Conservation (phyloP, 2,888 invertebrate genomes). For the Drosophila bunnanda region DNA sequence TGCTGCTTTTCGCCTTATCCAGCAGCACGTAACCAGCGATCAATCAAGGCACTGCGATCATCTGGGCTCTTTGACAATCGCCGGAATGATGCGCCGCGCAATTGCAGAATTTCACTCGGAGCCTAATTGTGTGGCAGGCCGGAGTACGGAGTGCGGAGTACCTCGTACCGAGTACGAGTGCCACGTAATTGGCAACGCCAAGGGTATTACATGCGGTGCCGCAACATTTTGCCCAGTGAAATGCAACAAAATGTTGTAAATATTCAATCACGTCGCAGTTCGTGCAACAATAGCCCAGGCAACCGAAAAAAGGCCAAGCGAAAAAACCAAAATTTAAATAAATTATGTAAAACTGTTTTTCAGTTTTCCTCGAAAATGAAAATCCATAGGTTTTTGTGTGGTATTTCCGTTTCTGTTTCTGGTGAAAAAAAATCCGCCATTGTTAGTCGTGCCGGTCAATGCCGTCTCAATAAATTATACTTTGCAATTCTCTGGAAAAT, state of each 20-base stretch:
- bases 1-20: slow-evolving; percentile 50
- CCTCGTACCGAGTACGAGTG: slow-evolving; percentile 52
- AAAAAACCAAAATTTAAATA: slow-evolving; percentile 67
- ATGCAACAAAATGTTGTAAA: slow-evolving; percentile 74
- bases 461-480: slow-evolving; percentile 43
- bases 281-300: slow-evolving; percentile 66
- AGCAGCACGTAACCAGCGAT: slow-evolving; percentile 75
- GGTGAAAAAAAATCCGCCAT: slow-evolving; percentile 20
- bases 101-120: slow-evolving; percentile 77
- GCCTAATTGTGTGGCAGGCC: slow-evolving; percentile 57
- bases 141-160: slow-evolving; percentile 44
- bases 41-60: slow-evolving; percentile 68
- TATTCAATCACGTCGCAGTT: slow-evolving; percentile 80
- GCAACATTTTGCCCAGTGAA: slow-evolving; percentile 44
- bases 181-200: slow-evolving; percentile 73
- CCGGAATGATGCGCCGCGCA: slow-evolving; percentile 70
- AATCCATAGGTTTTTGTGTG: slow-evolving; percentile 39
- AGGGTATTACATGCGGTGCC: slow-evolving; percentile 65
- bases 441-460: slow-evolving; percentile 59
- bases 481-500: slow-evolving; percentile 52
- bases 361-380: slow-evolving; percentile 39
- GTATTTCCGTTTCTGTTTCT: slow-evolving; percentile 54
- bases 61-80: slow-evolving; percentile 57
- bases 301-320: slow-evolving; percentile 10
- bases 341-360: slow-evolving; percentile 70